phyloP scores from a whole-genome alignment of 2,797 vertebrate species.

The Eutrigla gurnardus region DNA sequence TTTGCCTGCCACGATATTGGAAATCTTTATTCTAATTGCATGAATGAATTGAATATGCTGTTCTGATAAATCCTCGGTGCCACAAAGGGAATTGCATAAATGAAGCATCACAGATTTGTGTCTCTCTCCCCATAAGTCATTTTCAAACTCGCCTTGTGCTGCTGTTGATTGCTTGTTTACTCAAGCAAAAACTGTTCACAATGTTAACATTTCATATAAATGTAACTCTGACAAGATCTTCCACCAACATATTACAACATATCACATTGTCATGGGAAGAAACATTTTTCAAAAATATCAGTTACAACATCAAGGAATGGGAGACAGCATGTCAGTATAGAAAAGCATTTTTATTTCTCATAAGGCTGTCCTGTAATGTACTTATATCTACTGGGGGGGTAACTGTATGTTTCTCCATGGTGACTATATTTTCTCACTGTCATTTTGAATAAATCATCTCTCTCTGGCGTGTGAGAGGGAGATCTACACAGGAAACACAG shows the following conservation, averaged over 20 bases:
- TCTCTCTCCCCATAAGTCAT: slow-evolving; percentile 61
- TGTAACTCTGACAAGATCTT: slow-evolving; percentile 68
- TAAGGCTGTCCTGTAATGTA: slow-evolving; percentile 83
- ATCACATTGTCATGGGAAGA: slow-evolving; percentile 60
- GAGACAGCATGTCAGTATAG: slow-evolving; percentile 79
- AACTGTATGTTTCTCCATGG: slow-evolving; percentile 74
- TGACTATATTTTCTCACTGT: slow-evolving; percentile 73
- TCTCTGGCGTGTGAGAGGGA: slow-evolving; percentile 57
- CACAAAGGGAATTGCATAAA: slow-evolving; percentile 76
- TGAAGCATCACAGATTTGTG: slow-evolving; percentile 73
- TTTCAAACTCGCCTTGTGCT: slow-evolving; percentile 60
- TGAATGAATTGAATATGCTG: slow-evolving; percentile 78
- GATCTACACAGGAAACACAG: slow-evolving; percentile 63
- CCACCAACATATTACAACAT: slow-evolving; percentile 59
- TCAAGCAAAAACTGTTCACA: slow-evolving; percentile 67
- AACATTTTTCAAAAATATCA: slow-evolving; percentile 59
- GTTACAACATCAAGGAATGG: slow-evolving; percentile 64
- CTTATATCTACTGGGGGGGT: slow-evolving; percentile 77
- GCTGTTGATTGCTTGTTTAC: slow-evolving; percentile 76
- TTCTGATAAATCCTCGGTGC: slow-evolving; percentile 75
- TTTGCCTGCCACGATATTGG: slow-evolving; percentile 74
- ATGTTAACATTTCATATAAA: slow-evolving; percentile 72
- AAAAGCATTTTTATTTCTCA: slow-evolving; percentile 86
- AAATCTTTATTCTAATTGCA: slow-evolving; percentile 84
- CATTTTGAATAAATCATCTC: slow-evolving; percentile 62